phyloP scores from a whole-genome alignment of 2,888 invertebrate species.

The Netelia virgata region DNA sequence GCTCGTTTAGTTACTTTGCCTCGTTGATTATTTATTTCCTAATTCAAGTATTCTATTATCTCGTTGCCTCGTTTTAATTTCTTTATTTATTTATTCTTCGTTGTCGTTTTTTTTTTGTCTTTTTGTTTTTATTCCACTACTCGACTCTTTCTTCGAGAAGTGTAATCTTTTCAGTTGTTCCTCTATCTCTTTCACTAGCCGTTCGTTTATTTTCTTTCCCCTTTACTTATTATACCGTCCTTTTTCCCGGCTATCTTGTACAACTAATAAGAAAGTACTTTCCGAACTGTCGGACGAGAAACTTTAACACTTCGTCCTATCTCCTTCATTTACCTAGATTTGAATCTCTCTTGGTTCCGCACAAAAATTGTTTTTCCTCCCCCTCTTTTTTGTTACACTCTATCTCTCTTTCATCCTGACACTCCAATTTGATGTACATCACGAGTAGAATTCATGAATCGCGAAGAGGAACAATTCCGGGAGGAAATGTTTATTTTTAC shows the following conservation, averaged over 20 bases:
- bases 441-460: slow-evolving; percentile 64
- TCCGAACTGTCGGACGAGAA: slow-evolving; percentile 64
- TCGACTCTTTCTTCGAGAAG: slow-evolving; percentile 51
- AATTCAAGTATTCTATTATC: slow-evolving; percentile 65
- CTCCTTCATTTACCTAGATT: slow-evolving; percentile 66
- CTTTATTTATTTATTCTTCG: too few species aligned
- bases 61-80: slow-evolving; percentile 51
- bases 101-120: slow-evolving; percentile 28
- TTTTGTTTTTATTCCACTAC: slow-evolving; percentile 72
- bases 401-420: slow-evolving; percentile 53
- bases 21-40: slow-evolving; percentile 49
- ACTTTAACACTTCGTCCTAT: slow-evolving; percentile 60
- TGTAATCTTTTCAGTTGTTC: slow-evolving; percentile 62
- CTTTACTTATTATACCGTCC: slow-evolving; percentile 36
- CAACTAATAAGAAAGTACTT: slow-evolving; percentile 67
- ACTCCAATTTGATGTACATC: slow-evolving; percentile 67
- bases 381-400: slow-evolving; percentile 35
- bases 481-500: slow-evolving; percentile 33
- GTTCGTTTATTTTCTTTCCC: slow-evolving; percentile 64
- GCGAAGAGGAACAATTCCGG: slow-evolving; percentile 1
- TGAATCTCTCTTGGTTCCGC: slow-evolving; percentile 55
- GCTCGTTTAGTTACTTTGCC: slow-evolving; percentile 43
- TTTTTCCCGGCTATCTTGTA: slow-evolving; percentile 61
- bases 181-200: slow-evolving; percentile 43
- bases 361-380: slow-evolving; percentile 9